These are phyloP conservation scores for Drosophila mayri DNA, from an alignment of 1,140 invertebrate species.

Conservation along the genomic window DNA sequence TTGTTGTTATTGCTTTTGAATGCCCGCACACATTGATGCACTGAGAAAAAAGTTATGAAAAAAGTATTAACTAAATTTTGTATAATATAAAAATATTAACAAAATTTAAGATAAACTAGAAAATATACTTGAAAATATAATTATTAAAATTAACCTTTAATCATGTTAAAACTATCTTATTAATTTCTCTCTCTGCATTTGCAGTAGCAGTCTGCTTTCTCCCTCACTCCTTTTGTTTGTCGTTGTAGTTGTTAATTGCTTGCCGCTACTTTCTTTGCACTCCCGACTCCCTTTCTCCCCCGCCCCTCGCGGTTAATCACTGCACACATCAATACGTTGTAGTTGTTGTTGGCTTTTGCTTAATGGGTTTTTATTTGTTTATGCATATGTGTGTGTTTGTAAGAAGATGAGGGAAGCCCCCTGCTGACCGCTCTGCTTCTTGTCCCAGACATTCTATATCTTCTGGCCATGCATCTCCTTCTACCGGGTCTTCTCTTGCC, in stretches of 20 bases:
- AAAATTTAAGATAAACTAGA: background rate
- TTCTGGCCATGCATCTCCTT: background rate
- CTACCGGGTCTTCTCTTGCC: slow-evolving; percentile 16
- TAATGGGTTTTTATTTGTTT: slow-evolving; percentile 83
- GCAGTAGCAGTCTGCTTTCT: slow-evolving; percentile 15
- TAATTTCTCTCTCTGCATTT: background rate
- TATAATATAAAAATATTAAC: too few species aligned
- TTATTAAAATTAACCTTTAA: too few species aligned
- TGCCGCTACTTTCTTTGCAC: slow-evolving; percentile 77
- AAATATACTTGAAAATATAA: too few species aligned
- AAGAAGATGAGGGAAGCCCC: slow-evolving; percentile 54
- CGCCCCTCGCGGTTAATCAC: slow-evolving; percentile 61
- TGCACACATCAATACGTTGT: slow-evolving; percentile 62
- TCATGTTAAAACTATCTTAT: background rate
- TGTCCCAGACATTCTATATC: slow-evolving; percentile 11
- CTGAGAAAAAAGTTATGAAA: background rate
- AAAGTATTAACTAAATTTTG: too few species aligned
- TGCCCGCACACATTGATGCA: slow-evolving; percentile 48
- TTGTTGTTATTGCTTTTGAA: slow-evolving; percentile 34
- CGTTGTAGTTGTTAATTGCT: slow-evolving; percentile 81
- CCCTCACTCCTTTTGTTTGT: slow-evolving; percentile 53
- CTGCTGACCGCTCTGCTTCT: slow-evolving; percentile 35
- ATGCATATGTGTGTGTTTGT: slow-evolving; percentile 56
- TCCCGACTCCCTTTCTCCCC: slow-evolving; percentile 20
- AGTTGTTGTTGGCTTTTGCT: slow-evolving; percentile 72